A percentile compares a stretch with the other conserved stretches of the same genome.
Conservation (phyloP, 1,140 invertebrate species). For the Steinernema khuongi region DNA sequence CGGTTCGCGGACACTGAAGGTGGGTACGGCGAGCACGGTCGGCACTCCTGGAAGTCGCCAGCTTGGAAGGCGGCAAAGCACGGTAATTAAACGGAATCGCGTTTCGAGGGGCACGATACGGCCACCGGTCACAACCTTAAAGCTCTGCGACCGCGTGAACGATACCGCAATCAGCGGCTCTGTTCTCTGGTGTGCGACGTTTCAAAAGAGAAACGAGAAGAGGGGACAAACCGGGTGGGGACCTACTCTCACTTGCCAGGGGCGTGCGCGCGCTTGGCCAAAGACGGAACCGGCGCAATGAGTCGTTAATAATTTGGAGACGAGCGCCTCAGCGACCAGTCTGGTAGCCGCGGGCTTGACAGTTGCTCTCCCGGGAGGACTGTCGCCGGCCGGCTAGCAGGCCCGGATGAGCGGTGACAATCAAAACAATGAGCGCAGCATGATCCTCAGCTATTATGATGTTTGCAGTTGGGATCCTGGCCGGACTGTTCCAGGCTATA, state of each 20-base stretch:
- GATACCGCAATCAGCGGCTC: neutral
- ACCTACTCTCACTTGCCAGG: neutral
- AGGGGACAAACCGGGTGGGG: neutral
- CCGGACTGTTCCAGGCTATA: too few relatives aligned
- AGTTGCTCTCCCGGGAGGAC: neutral
- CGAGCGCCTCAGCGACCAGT: neutral
- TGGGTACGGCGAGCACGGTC: too few relatives aligned
- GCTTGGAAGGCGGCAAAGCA: neutral
- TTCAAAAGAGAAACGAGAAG: neutral
- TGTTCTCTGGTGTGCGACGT: neutral
- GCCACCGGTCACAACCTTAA: constrained; percentile 4
- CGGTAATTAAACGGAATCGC: neutral
- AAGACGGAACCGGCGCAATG: constrained; percentile 12
- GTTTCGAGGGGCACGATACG: neutral
- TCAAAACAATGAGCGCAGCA: neutral
- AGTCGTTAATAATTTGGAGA: constrained; percentile 5
- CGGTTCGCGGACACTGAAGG: too few relatives aligned
- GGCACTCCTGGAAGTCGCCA: too few relatives aligned
- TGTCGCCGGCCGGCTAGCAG: neutral
- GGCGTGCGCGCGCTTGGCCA: constrained; percentile 9
- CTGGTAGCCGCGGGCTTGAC: neutral
- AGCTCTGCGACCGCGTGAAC: neutral
- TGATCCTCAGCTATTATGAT: too few relatives aligned
- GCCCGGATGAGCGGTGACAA: neutral
- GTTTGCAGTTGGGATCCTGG: too few relatives aligned